Percentiles rank a stretch among this genome's conserved stretches.
Conservation (phyloP, 1,140 invertebrate genomes). For the Lutraria rhynchaena region DNA sequence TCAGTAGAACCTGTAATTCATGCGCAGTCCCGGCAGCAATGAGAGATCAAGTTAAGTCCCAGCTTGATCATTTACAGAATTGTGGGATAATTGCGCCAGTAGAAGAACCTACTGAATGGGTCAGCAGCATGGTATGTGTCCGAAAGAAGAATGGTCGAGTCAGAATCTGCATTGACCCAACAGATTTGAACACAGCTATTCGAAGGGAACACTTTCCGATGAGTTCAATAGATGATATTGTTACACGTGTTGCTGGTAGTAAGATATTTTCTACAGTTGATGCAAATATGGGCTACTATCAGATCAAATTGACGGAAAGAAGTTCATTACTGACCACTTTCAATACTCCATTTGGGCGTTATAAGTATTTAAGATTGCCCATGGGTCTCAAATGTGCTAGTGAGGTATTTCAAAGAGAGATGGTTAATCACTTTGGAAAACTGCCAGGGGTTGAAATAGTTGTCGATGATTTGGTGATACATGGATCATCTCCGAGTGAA, state of each 20-base stretch:
- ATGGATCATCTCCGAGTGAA: conserved; percentile 44
- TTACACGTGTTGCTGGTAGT: conserved; percentile 51
- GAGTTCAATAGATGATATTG: conserved; percentile 60
- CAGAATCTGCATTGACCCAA: conserved; percentile 83
- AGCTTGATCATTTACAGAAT: conserved; percentile 42
- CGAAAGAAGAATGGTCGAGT: conserved; percentile 70
- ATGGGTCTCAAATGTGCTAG: conserved; percentile 77
- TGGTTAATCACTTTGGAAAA: conserved; percentile 44
- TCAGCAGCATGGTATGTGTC: conserved; percentile 43
- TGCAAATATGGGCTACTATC: conserved; percentile 73
- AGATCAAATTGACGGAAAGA: conserved; percentile 80
- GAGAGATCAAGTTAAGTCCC: conserved; percentile 60
- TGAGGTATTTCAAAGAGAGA: conserved; percentile 59
- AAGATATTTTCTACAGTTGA: conserved; percentile 65
- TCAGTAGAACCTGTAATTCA: conserved; percentile 59
- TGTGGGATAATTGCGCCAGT: conserved; percentile 50
- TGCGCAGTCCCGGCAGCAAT: conserved; percentile 50
- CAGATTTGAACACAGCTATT: conserved; percentile 82
- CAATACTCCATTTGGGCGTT: conserved; percentile 81
- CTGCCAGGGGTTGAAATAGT: conserved; percentile 49
- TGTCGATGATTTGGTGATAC: conserved; percentile 54
- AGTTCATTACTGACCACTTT: conserved; percentile 81
- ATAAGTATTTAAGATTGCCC: conserved; percentile 76
- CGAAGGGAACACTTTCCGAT: conserved; percentile 69
- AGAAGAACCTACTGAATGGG: conserved; percentile 58